phyloP scores from a whole-genome alignment of 2,113 vertebrate species.

The Etheostoma spectabile region DNA sequence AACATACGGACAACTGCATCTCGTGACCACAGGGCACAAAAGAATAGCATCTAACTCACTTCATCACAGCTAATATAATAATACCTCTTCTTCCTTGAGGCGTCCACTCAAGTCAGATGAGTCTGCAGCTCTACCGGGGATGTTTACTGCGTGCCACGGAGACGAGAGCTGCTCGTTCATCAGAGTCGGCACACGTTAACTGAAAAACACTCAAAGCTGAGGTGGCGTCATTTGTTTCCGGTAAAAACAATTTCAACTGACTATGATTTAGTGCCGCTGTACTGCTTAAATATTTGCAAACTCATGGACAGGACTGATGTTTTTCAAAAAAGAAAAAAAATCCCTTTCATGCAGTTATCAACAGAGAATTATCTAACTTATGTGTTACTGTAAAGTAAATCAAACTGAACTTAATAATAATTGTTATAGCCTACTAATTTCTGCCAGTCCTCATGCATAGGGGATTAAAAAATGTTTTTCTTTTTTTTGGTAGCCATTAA shows the following conservation, averaged over 20 bases:
- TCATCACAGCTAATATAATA: conserved; percentile 56
- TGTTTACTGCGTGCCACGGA: conserved; percentile 24
- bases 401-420: background rate
- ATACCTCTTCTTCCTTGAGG: conserved; percentile 33
- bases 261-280: background rate
- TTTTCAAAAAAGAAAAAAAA: background rate
- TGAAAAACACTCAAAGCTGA: conserved; percentile 18
- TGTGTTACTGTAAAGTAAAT: background rate
- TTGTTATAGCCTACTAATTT: background rate
- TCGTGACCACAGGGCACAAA: background rate
- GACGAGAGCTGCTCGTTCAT: conserved; percentile 28
- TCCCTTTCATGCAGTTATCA: background rate
- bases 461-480: background rate
- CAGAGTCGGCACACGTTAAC: conserved; percentile 29
- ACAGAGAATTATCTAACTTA: background rate
- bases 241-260: conserved; percentile 6
- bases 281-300: background rate
- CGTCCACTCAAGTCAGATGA: conserved; percentile 36
- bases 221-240: background rate
- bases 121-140: conserved; percentile 5
- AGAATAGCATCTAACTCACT: conserved; percentile 24
- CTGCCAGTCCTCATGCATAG: background rate
- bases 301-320: background rate
- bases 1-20: background rate
- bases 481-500: background rate